Conservation (phyloP, 64 coral and sea anemone genomes). For the Stylophora pistillata region DNA sequence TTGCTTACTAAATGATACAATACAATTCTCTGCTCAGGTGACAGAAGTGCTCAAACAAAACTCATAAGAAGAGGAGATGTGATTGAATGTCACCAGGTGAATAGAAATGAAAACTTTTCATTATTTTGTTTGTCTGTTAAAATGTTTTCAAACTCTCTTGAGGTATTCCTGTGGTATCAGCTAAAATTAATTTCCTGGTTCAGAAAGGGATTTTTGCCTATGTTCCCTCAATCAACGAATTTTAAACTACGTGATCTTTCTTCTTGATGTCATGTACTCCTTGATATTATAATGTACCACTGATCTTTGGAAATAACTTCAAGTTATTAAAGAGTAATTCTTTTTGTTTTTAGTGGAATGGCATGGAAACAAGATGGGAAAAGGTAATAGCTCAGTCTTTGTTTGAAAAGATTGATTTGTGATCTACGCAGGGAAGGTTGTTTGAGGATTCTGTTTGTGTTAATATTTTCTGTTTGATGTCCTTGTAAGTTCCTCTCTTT, state of each 20-base stretch:
- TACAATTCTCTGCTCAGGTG: constrained; percentile 42
- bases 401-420: not conserved
- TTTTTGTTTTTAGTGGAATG: constrained; percentile 86
- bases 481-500: not conserved
- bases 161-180: too few species aligned
- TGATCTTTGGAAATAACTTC: too few species aligned
- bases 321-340: not conserved
- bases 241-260: too few species aligned
- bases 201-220: too few species aligned
- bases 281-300: too few species aligned
- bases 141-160: too few species aligned
- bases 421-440: not conserved
- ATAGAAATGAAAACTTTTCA: not conserved
- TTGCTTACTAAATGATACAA: not conserved
- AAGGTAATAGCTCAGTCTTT: constrained; percentile 66
- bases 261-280: too few species aligned
- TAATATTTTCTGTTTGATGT: not conserved
- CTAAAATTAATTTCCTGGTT: too few species aligned
- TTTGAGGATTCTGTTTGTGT: not conserved
- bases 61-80: constrained; percentile 81
- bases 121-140: too few species aligned
- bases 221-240: too few species aligned
- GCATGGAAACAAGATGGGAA: constrained; percentile 91
- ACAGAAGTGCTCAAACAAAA: constrained; percentile 89
- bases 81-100: constrained; percentile 91